Evolutionary conservation across 2,888 invertebrate genomes (phyloP), one percentile per base, ranked within the genome.

Genomic region (Lordiphosa andalusiaca): DNA sequence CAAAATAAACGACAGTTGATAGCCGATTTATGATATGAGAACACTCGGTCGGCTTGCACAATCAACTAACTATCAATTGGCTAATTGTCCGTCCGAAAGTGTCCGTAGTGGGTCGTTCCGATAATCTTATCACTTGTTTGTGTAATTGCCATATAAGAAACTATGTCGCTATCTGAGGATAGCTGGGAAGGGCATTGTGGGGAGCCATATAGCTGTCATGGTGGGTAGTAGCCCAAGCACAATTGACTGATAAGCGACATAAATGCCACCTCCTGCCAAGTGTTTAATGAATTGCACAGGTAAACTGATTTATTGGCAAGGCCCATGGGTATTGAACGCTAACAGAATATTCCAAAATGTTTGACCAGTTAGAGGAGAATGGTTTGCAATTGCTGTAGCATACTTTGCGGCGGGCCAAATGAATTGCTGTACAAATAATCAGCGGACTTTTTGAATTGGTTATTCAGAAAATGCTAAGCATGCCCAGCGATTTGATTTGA

Each of bases 231-330:
- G 47, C 10, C 10, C 21, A 10, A 9, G 12, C 19, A 4, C 6
- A n/a, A 25, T 37, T 13, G 49, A 13, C 25, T 7, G 25, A 25
- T 25, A 25, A 25, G 21, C 13, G 30, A 19, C 30, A 30, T 9
- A 30, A 33, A 41, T 10, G 16, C 21, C 16, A 40, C 9, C 19
- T n/a, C 44, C 46, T 49, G 50, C 56, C 44, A 50, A 50, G 19
- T 23, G 39, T 41, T 33, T 53, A 37, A 63, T 69, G 44, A 57
- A 61, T 48, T 50, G 53, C 9, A 41, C 57, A 39, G 10, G 41
- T 44, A 42, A 69, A 69, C 62, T 54, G 69, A 78, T 78, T 78
- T 66, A 66, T 42, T 33, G 16, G 4, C 23, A 25, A 1, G 9
- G 10, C 30, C 25, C 1, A 7, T 2, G 7, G 6, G 23, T 6